These are phyloP conservation scores for Caiman crocodilus DNA, from an alignment of 2,797 vertebrate genomes.

Conservation along the genomic window DNA sequence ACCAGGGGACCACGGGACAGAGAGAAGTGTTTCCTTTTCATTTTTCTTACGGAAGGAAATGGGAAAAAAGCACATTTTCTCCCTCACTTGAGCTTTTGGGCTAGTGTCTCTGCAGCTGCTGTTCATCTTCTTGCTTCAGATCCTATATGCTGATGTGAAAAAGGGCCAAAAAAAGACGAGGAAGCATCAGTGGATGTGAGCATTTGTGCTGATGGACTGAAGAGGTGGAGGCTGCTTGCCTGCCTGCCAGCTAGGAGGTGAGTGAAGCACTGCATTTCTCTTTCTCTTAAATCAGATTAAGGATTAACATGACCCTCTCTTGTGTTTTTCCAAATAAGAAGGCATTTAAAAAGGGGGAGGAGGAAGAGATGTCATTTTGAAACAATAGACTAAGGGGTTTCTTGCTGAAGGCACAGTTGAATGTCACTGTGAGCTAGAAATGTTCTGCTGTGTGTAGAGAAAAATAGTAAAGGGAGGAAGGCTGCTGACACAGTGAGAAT, in stretches of 20 bases:
- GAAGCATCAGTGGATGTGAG: conserved; percentile 41
- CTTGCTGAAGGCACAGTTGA: neutral
- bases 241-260: conserved; percentile 46
- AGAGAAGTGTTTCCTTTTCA: neutral
- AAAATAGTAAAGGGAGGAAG: conserved; percentile 34
- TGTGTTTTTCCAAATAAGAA: neutral
- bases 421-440: conserved; percentile 20
- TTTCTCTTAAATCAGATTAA: neutral
- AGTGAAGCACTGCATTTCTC: conserved; percentile 34
- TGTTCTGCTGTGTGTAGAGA: neutral
- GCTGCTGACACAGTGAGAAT: conserved; percentile 60
- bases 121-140: conserved; percentile 24
- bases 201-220: conserved; percentile 41
- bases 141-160: conserved; percentile 39
- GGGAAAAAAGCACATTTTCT: neutral
- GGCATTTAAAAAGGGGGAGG: neutral
- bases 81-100: neutral
- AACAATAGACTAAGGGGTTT: neutral
- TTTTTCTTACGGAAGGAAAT: conserved; percentile 19
- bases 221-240: conserved; percentile 21
- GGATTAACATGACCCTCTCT: accelerated
- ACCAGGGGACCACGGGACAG: conserved; percentile 21
- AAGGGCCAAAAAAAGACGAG: conserved; percentile 36
- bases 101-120: conserved; percentile 22
- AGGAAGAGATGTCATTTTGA: neutral